These are phyloP conservation scores for Eristalis tenax DNA, from an alignment of 2,888 invertebrate species.

Conservation along the genomic window DNA sequence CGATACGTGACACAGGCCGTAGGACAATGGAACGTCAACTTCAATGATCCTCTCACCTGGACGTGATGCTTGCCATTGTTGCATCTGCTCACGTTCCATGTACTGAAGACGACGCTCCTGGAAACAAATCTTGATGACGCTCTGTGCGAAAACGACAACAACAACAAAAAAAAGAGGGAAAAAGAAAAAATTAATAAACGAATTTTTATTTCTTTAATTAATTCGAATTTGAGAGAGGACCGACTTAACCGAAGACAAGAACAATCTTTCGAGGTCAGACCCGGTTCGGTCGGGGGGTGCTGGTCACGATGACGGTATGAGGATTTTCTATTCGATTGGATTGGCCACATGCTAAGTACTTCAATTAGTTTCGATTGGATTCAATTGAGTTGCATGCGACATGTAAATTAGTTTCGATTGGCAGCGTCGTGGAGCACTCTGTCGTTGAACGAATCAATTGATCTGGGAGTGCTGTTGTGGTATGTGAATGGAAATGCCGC, in stretches of 20 bases:
- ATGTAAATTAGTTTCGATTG: conserved; percentile 66
- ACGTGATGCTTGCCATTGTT: conserved; percentile 93
- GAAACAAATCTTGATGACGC: conserved; percentile 95
- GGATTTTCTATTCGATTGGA: conserved; percentile 30
- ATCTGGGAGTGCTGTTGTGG: conserved; percentile 17
- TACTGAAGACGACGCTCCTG: conserved; percentile 97
- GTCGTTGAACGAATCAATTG: conserved; percentile 1
- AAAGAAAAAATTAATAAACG: conserved; percentile 36
- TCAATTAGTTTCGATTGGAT: conserved; percentile 69
- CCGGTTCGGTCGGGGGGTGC: neutral
- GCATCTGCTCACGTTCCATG: conserved; percentile 96
- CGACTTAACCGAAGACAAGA: conserved; percentile 28
- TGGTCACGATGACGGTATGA: neutral
- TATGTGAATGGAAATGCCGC: conserved; percentile 9
- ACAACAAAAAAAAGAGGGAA: neutral
- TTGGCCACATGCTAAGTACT: conserved; percentile 32
- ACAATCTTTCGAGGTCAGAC: conserved; percentile 52
- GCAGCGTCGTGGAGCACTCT: conserved; percentile 13
- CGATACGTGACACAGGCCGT: conserved; percentile 92
- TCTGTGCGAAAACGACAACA: conserved; percentile 84
- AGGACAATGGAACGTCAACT: conserved; percentile 95
- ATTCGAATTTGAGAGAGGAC: conserved; percentile 23
- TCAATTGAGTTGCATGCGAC: conserved; percentile 60
- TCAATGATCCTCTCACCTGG: conserved; percentile 96
- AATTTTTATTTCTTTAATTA: conserved; percentile 28